Evolutionary conservation across 2,797 vertebrate species (phyloP), one percentile per base, ranked within the genome.

Genomic region (Rhinichthys osculus): DNA sequence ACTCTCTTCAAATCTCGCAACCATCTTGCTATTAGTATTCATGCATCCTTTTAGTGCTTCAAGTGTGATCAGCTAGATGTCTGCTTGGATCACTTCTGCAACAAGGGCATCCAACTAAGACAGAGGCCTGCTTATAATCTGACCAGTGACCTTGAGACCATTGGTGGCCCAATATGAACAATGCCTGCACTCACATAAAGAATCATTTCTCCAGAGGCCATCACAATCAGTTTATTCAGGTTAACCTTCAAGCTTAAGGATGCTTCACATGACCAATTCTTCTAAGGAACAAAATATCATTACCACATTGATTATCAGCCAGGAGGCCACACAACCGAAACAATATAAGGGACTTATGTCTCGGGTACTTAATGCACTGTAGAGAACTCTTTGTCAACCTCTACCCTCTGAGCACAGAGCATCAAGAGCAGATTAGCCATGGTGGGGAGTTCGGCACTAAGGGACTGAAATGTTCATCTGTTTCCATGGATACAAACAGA

Each of bases 401-500:
- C 66, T 77, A 78, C 70, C 69, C n/a, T 71, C 44, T 40, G 33
- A 57, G 44, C 33, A 52, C 70, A 59, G 83, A 67, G 71, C 50
- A 44, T 72, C 78, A 64, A 88, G 67, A 85, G 74, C 80, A 85
- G 74, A 88, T 85, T 85, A 82, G 69, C 44, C 40, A 38, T 66
- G 59, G 62, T 50, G 59, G 35, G 17, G 50, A 83, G 70, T 76
- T 86, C 47, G 13, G 1, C 17, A 2, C 70, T 8, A 67, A 83
- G 74, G 87, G 85, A 84, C 83, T 42, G 44, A 80, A 87, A 82
- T 16, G 47, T 79, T 80, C 83, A 64, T 70, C 78, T 44, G 91
- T 93, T 92, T 88, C 90, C 82, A 92, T 89, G 82, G 90, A 86
- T 90, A 92, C 91, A 74, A 74, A 64, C 73, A 82, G 71, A 86